A percentile compares a stretch with the other conserved stretches of the same genome.
phyloP scores from a whole-genome alignment of 1,140 invertebrate species.

The Drosophila ambigua region DNA sequence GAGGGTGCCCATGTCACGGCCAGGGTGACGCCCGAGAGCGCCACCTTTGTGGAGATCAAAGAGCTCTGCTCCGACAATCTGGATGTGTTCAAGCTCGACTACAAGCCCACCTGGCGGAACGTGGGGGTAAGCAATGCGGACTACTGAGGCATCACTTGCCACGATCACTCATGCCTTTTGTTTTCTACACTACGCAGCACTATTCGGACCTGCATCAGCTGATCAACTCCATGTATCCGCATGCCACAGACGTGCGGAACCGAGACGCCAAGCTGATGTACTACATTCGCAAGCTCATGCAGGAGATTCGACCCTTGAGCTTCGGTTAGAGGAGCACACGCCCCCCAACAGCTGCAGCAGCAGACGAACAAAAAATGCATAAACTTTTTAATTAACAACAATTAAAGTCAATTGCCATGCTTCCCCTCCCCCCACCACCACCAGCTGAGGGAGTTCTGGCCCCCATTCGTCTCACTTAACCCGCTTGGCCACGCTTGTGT shows the following conservation, averaged over 20 bases:
- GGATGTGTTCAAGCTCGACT: slow-evolving; percentile 39
- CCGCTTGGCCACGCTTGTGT: slow-evolving; percentile 16
- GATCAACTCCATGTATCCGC: slow-evolving; percentile 69
- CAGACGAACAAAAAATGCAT: slow-evolving; percentile 26
- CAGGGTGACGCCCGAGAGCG: slow-evolving; percentile 62
- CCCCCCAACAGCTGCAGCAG: slow-evolving; percentile 1
- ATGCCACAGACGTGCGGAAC: slow-evolving; percentile 62
- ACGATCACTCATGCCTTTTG: too few relatives aligned
- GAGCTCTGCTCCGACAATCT: slow-evolving; percentile 63
- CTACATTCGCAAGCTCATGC: slow-evolving; percentile 57
- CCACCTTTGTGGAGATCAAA: slow-evolving; percentile 70
- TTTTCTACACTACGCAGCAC: slow-evolving; percentile 13
- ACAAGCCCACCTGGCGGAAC: slow-evolving; percentile 66
- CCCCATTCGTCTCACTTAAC: slow-evolving; percentile 31
- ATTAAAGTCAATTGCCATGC: slow-evolving; percentile 60
- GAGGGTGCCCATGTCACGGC: slow-evolving; percentile 37
- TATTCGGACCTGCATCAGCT: slow-evolving; percentile 70
- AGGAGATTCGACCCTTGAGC: slow-evolving; percentile 66
- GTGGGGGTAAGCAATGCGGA: slow-evolving; percentile 46
- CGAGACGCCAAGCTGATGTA: slow-evolving; percentile 62
- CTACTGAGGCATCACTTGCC: too few relatives aligned
- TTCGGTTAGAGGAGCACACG: slow-evolving; percentile 43
- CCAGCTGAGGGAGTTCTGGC: not conserved
- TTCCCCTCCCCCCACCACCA: not conserved
- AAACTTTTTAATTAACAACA: slow-evolving; percentile 54